A percentile compares a stretch with the other conserved stretches of the same genome.
Conservation (phyloP, 2,113 vertebrate species). For the Gorsachius goisagi region DNA sequence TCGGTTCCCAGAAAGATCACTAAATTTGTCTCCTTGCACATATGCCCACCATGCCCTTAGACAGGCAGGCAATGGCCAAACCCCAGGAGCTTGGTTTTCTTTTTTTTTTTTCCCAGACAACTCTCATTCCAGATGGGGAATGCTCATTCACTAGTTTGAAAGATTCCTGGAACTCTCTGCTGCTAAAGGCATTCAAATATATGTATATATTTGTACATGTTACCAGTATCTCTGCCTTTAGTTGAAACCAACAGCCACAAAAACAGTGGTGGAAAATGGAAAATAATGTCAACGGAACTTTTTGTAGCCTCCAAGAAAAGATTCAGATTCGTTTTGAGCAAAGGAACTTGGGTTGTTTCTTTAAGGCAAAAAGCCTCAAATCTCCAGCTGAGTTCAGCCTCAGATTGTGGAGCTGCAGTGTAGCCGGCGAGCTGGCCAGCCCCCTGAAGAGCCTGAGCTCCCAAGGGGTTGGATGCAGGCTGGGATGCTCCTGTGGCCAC, state of each 20-base stretch:
- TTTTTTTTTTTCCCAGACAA: not conserved
- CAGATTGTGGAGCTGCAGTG: not conserved
- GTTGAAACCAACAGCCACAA: not conserved
- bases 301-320: conserved; percentile 1
- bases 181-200: not conserved
- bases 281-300: conserved; percentile 40
- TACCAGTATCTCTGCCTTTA: not conserved
- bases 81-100: not conserved
- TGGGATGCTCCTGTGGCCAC: not conserved
- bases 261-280: conserved; percentile 28
- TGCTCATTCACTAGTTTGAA: not conserved
- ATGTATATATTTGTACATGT: not conserved
- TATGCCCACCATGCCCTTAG: not conserved
- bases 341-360: not conserved
- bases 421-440: not conserved
- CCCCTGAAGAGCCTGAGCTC: not conserved
- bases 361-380: not conserved
- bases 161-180: not conserved
- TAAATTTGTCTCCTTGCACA: not conserved
- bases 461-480: not conserved
- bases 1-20: not conserved
- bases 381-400: not conserved
- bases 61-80: not conserved
- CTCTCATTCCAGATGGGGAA: not conserved
- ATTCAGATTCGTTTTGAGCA: conserved; percentile 45